These are phyloP conservation scores for Luidia sarsii DNA, from an alignment of 53 echinoderm and acorn worm genomes.

Conservation along the genomic window DNA sequence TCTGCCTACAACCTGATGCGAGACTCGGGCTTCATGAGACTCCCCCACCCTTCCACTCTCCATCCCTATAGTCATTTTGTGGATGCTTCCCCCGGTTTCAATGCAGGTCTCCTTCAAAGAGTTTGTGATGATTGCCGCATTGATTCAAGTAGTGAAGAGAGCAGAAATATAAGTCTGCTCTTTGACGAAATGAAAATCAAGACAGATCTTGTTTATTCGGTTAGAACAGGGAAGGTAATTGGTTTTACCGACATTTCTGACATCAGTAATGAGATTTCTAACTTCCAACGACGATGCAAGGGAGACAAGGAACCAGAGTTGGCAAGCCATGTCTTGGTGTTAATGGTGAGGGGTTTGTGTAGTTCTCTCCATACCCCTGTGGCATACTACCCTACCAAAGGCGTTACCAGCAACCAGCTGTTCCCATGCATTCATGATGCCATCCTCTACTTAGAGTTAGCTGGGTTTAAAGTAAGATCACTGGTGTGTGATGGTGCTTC, in stretches of 20 bases:
- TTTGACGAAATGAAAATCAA: conserved; percentile 66
- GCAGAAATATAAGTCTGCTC: conserved; percentile 17
- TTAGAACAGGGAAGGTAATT: conserved; percentile 28
- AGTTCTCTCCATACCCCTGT: conserved; percentile 16
- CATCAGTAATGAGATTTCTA: conserved; percentile 18
- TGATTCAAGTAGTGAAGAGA: neutral
- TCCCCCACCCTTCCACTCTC: too few species aligned
- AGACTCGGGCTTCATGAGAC: too few species aligned
- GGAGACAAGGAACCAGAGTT: neutral
- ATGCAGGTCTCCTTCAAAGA: neutral
- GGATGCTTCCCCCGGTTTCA: conserved; percentile 29
- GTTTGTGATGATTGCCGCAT: neutral
- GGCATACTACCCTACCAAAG: conserved; percentile 25
- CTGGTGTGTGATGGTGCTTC: conserved; percentile 45
- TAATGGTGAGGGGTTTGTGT: conserved; percentile 28
- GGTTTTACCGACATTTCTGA: conserved; percentile 39
- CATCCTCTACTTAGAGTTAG: conserved; percentile 5
- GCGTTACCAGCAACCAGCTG: conserved; percentile 1
- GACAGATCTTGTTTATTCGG: conserved; percentile 31
- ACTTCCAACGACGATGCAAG: conserved; percentile 10
- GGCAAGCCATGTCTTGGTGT: conserved; percentile 37
- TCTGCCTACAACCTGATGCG: conserved; percentile 29
- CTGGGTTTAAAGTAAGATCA: conserved; percentile 37
- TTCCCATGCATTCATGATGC: conserved; percentile 25
- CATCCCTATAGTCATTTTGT: conserved; percentile 48